These are phyloP conservation scores for Parapsyche elsis DNA, from an alignment of 1,140 invertebrate species.

Conservation along the genomic window DNA sequence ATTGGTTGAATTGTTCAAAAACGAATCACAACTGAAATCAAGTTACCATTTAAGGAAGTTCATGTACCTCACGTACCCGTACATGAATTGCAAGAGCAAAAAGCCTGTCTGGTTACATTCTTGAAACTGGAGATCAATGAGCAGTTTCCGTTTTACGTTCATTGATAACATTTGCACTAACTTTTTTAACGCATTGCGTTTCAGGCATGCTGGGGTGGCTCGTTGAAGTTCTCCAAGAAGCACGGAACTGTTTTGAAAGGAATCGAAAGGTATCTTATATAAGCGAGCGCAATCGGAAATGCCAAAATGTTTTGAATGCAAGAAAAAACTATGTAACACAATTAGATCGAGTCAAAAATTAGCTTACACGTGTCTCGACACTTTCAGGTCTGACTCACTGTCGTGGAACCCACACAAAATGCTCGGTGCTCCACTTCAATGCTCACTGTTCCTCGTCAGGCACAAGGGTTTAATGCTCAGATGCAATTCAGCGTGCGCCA, in stretches of 20 bases:
- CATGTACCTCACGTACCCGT: too few relatives aligned
- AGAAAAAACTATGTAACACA: too few relatives aligned
- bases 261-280: slow-evolving; percentile 71
- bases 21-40: neutral
- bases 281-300: too few relatives aligned
- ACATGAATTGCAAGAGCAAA: neutral
- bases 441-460: slow-evolving; percentile 81
- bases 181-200: slow-evolving; percentile 55
- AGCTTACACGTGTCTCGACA: too few relatives aligned
- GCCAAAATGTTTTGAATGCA: too few relatives aligned
- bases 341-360: too few relatives aligned
- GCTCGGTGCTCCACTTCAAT: slow-evolving; percentile 88
- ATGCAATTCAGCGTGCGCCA: slow-evolving; percentile 81
- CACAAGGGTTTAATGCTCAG: slow-evolving; percentile 75
- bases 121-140: slow-evolving; percentile 3
- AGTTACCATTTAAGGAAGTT: slow-evolving; percentile 23
- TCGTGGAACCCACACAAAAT: slow-evolving; percentile 96
- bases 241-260: slow-evolving; percentile 73
- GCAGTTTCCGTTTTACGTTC: slow-evolving; percentile 16
- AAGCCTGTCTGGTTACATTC: neutral
- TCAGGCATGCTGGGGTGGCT: slow-evolving; percentile 86
- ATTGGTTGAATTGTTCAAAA: too few relatives aligned
- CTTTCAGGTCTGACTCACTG: slow-evolving; percentile 75
- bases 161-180: slow-evolving; percentile 10
- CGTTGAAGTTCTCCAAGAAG: slow-evolving; percentile 77